A percentile compares a stretch with the other conserved stretches of the same genome.
Evolutionary conservation across 1,140 invertebrate species (phyloP).

Genomic region (Holotrichia oblita): DNA sequence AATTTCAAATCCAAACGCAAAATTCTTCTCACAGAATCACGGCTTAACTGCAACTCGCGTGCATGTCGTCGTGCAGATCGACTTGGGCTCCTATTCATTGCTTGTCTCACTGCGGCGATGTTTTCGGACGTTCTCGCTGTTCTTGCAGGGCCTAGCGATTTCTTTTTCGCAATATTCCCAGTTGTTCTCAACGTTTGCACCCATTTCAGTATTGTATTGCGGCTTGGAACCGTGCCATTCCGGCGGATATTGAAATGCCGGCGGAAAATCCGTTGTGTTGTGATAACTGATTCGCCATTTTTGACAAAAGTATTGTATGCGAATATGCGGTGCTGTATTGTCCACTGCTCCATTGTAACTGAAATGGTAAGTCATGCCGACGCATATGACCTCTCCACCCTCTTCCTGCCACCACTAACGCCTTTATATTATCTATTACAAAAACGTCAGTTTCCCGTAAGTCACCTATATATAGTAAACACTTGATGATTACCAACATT

Average conservation of each 20-base stretch:
- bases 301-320: too few relatives aligned
- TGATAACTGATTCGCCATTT: background rate
- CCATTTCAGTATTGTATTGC: background rate
- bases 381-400: background rate
- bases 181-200: background rate
- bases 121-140: background rate
- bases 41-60: background rate
- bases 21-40: background rate
- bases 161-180: background rate
- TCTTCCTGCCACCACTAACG: background rate
- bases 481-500: too few relatives aligned
- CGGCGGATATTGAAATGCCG: background rate
- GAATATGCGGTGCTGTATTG: too few relatives aligned
- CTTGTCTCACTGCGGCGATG: background rate
- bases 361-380: background rate
- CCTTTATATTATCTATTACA: too few relatives aligned
- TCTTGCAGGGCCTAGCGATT: background rate
- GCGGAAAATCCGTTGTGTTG: background rate
- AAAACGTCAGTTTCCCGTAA: too few relatives aligned
- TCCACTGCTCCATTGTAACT: too few relatives aligned
- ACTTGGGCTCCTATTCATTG: too few relatives aligned
- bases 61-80: background rate
- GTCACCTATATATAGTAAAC: too few relatives aligned
- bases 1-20: background rate
- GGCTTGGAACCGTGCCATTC: background rate